These are phyloP conservation scores for Chrysoperla carnea DNA, from an alignment of 1,140 invertebrate genomes.

Conservation along the genomic window DNA sequence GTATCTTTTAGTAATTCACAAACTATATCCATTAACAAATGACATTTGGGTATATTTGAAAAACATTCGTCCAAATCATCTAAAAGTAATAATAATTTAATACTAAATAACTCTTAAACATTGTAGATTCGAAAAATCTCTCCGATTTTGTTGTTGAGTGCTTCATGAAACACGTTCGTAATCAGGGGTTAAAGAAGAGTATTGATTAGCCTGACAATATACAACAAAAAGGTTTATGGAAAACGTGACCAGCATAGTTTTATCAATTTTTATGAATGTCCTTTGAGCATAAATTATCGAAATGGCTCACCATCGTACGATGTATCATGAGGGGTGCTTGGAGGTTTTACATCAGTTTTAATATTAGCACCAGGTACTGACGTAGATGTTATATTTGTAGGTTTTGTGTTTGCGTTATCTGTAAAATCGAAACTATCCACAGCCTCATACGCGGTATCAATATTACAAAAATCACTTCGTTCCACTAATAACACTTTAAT, in stretches of 20 bases:
- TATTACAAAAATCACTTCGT: conserved; percentile 17
- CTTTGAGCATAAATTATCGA: too few relatives aligned
- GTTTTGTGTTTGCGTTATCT: conserved; percentile 4
- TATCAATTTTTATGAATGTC: too few relatives aligned
- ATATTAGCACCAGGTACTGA: conserved; percentile 3
- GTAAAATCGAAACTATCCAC: conserved; percentile 15
- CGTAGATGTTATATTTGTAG: conserved; percentile 2
- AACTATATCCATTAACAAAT: conserved; percentile 14
- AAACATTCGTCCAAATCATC: conserved; percentile 21
- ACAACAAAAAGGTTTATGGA: neutral
- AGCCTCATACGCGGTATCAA: conserved; percentile 20
- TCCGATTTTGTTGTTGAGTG: neutral
- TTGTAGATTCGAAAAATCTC: neutral
- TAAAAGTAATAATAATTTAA: conserved; percentile 6
- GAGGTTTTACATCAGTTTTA: neutral
- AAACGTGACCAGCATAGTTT: too few relatives aligned
- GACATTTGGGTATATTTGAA: conserved; percentile 15
- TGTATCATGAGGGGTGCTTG: too few relatives aligned
- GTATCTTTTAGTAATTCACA: conserved; percentile 17
- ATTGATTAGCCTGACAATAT: neutral
- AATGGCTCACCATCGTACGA: too few relatives aligned
- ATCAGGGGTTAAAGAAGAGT: too few relatives aligned
- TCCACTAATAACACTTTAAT: conserved; percentile 17
- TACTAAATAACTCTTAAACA: neutral
- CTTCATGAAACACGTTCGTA: too few relatives aligned